A percentile compares a stretch with the other conserved stretches of the same genome.
Conservation (phyloP, 2,888 invertebrate genomes). For the Neoscelio sp. region DNA sequence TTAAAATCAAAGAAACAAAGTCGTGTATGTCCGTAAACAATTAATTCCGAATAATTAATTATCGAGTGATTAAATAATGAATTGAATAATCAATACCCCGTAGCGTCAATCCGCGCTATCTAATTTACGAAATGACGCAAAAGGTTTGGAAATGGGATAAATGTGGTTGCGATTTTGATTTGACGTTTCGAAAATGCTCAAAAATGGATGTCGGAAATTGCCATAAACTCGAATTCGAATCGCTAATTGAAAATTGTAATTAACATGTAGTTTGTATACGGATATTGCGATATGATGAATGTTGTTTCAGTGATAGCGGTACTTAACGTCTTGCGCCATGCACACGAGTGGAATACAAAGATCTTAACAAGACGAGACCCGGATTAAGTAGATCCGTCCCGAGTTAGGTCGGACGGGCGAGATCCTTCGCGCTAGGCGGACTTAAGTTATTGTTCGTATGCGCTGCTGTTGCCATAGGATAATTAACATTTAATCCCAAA, state of each 20-base stretch:
- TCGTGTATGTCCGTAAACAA: too few species aligned
- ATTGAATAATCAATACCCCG: too few species aligned
- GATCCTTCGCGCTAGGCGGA: slow-evolving; percentile 73
- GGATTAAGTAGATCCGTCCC: slow-evolving; percentile 79
- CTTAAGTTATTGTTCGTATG: slow-evolving; percentile 79
- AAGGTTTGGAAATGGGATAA: neutral
- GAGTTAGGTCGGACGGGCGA: slow-evolving; percentile 76
- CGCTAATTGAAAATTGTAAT: slow-evolving; percentile 60
- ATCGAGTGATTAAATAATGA: too few species aligned
- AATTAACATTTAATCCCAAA: slow-evolving; percentile 78
- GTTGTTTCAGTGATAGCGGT: slow-evolving; percentile 66
- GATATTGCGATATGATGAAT: slow-evolving; percentile 68
- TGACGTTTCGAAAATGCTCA: neutral
- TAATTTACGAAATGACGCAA: too few species aligned
- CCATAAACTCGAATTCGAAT: neutral
- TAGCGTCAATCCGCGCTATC: too few species aligned
- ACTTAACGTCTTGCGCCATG: slow-evolving; percentile 72
- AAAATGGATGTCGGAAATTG: slow-evolving; percentile 8
- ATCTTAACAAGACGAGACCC: slow-evolving; percentile 75
- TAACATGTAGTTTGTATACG: slow-evolving; percentile 66
- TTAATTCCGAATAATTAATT: too few species aligned
- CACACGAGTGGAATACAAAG: slow-evolving; percentile 72
- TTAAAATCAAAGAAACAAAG: too few species aligned
- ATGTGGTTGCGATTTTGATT: neutral
- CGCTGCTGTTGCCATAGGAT: slow-evolving; percentile 79